Percentiles rank a stretch among this genome's conserved stretches.
phyloP scores from a whole-genome alignment of 2,113 vertebrate species.

The Sapayoa aenigma region DNA sequence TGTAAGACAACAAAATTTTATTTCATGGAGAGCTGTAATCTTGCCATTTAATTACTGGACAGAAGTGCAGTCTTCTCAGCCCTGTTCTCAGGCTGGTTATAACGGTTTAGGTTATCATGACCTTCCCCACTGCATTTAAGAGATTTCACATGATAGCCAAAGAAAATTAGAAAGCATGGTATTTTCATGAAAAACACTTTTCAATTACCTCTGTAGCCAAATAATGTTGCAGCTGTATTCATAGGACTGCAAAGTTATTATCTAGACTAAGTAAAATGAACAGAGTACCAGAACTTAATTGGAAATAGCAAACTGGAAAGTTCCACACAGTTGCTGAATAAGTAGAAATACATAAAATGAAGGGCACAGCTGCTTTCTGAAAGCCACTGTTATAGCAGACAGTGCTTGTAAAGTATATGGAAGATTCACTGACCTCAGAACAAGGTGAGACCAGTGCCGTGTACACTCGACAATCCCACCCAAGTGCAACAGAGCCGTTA shows the following conservation, averaged over 20 bases:
- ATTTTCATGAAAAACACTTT: background rate
- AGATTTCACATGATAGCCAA: background rate
- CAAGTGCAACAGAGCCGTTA: background rate
- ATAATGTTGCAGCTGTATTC: background rate
- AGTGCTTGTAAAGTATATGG: background rate
- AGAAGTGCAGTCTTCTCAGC: background rate
- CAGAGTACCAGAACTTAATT: background rate
- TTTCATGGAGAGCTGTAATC: background rate
- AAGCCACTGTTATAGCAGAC: background rate
- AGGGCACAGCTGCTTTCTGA: background rate
- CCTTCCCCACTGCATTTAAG: background rate
- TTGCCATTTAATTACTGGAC: background rate
- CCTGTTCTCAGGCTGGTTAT: background rate
- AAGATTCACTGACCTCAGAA: background rate
- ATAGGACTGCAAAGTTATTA: background rate
- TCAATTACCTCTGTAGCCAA: background rate
- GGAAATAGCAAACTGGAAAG: background rate
- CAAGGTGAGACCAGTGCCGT: rapidly evolving
- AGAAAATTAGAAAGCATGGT: background rate
- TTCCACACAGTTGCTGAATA: background rate
- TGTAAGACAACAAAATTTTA: background rate
- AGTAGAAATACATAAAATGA: background rate
- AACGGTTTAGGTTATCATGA: background rate
- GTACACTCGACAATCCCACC: background rate
- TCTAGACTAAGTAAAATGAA: background rate